These are phyloP conservation scores for Chaetorhynchus papuensis DNA, from an alignment of 2,113 vertebrate genomes.

Conservation along the genomic window DNA sequence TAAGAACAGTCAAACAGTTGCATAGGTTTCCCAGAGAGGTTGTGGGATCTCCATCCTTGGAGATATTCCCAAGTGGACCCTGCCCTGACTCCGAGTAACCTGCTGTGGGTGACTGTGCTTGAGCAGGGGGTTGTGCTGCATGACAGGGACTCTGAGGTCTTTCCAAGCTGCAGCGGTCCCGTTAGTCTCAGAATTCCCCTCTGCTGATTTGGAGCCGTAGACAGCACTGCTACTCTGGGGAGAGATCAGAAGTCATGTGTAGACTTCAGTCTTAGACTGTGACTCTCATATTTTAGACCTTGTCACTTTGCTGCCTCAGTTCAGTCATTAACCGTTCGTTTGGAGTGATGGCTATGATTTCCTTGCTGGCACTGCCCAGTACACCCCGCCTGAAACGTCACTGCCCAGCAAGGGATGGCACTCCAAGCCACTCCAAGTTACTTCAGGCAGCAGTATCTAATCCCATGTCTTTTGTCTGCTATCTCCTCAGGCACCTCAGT, in stretches of 20 bases:
- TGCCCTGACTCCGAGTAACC: rapidly evolving
- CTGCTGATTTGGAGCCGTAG: rapidly evolving
- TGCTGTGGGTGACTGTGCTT: neutral
- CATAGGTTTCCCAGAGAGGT: neutral
- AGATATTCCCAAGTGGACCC: neutral
- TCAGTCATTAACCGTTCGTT: neutral
- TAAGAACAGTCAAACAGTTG: neutral
- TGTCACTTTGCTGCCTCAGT: neutral
- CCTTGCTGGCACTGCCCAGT: neutral
- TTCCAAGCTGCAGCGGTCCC: rapidly evolving
- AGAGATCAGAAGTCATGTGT: neutral
- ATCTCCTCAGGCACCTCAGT: neutral
- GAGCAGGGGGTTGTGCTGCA: neutral
- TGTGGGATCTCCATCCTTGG: neutral
- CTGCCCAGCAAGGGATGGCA: rapidly evolving
- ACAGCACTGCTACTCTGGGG: neutral
- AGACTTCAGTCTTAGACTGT: neutral
- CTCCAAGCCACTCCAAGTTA: too few relatives aligned
- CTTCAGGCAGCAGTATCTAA: neutral
- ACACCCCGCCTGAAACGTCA: neutral
- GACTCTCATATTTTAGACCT: neutral
- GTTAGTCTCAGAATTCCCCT: neutral
- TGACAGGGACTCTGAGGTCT: rapidly evolving
- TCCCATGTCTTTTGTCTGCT: rapidly evolving
- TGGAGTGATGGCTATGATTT: neutral